Percentiles rank a stretch among this genome's conserved stretches.
Evolutionary conservation across 2,888 invertebrate species (phyloP).

Genomic region (Onthophagus sagittarius): DNA sequence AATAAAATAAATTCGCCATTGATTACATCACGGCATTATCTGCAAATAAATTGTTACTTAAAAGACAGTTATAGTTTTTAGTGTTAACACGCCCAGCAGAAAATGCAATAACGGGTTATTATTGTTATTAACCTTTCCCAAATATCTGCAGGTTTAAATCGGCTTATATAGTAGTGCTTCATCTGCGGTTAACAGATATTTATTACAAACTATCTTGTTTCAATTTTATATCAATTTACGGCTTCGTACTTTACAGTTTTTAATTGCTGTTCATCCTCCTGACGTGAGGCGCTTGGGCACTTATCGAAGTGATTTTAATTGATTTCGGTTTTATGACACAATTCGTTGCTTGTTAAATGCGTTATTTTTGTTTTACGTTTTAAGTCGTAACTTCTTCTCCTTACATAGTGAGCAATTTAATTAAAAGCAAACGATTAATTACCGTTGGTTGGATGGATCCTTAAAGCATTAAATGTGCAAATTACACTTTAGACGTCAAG

Average conservation of each 20-base stretch:
- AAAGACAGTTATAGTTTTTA: too few species aligned
- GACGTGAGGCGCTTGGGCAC: not conserved
- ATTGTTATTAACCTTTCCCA: conserved; percentile 6
- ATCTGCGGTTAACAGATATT: not conserved
- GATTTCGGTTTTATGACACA: not conserved
- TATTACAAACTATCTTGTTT: not conserved
- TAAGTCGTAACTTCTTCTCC: not conserved
- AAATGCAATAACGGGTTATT: not conserved
- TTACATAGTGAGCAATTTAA: not conserved
- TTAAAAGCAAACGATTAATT: not conserved
- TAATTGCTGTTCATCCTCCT: not conserved
- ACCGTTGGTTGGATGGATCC: not conserved
- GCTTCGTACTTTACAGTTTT: not conserved
- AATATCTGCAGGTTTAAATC: not conserved
- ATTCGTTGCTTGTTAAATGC: not conserved
- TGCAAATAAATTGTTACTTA: too few species aligned
- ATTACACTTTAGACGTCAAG: not conserved
- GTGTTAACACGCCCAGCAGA: too few species aligned
- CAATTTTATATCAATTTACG: not conserved
- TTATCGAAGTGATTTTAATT: not conserved
- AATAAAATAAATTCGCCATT: too few species aligned
- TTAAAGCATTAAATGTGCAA: not conserved
- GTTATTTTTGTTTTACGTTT: not conserved
- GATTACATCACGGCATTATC: too few species aligned
- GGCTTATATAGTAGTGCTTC: not conserved